Percentiles rank a stretch among this genome's conserved stretches.
Evolutionary conservation across 2,888 invertebrate genomes (phyloP).

Genomic region (Sericinus montela): DNA sequence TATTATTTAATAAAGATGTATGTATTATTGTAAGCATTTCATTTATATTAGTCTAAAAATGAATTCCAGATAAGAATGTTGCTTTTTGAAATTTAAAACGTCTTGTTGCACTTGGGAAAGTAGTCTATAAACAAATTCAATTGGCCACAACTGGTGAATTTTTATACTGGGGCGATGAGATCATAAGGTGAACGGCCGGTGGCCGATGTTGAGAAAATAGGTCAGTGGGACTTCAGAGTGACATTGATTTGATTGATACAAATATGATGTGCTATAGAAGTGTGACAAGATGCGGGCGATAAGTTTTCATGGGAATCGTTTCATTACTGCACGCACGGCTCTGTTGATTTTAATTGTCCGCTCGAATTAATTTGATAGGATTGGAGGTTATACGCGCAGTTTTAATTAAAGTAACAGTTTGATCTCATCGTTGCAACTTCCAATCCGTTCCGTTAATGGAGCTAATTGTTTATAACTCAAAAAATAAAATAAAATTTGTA

Average conservation of each 20-base stretch:
- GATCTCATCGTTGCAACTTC: slow-evolving; percentile 1
- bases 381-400: slow-evolving; percentile 15
- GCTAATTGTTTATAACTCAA: not conserved
- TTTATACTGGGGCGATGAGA: slow-evolving; percentile 73
- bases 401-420: slow-evolving; percentile 10
- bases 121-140: slow-evolving; percentile 68
- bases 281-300: slow-evolving; percentile 9
- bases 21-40: too few species aligned
- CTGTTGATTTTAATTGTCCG: slow-evolving; percentile 6
- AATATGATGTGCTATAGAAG: slow-evolving; percentile 13
- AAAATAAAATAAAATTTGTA: not conserved
- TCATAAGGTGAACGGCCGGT: slow-evolving; percentile 72
- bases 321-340: slow-evolving; percentile 3
- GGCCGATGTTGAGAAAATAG: slow-evolving; percentile 47
- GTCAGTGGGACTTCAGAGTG: slow-evolving; percentile 61
- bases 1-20: too few species aligned
- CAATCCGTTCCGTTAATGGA: not conserved
- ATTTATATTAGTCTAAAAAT: too few species aligned
- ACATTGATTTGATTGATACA: slow-evolving; percentile 50
- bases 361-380: not conserved
- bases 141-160: slow-evolving; percentile 66
- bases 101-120: slow-evolving; percentile 61
- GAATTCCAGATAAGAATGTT: slow-evolving; percentile 6
- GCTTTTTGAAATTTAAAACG: slow-evolving; percentile 44
- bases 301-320: slow-evolving; percentile 14